Base-by-base conservation (phyloP, 2,888 invertebrate species). In the Apamea epomidion region DNA sequence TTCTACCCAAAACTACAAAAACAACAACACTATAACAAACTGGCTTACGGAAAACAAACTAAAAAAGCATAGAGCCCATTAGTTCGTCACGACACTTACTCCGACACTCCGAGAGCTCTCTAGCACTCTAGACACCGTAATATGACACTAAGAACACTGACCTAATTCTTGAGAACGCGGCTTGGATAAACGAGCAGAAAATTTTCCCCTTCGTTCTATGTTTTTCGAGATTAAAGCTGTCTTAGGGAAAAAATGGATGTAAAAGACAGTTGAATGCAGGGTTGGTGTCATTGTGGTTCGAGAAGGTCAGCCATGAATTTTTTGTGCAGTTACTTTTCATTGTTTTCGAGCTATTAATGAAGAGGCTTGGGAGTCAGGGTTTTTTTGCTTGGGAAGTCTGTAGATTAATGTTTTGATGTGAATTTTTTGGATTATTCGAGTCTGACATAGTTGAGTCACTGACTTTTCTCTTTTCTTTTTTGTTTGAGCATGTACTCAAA, bases 81-180 rank as follows among this genome's bases (percentile, higher is more conserved):
- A 81, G 42, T 67, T 72, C 74, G 77, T 75, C 54, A 76, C 32
- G 71, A 87, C 86, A 85, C 89, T 89, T 69, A 75, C 74, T 62
- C 72, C 54, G 80, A 25, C 80, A 82, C 75, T 73, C 42, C 2
- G 54, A 87, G 84, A 83, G 84, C 80, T 37, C 77, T 86, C 79
- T 48, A 54, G 32, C 32, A 71, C 81, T 83, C 80, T 76, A 81
- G 86, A 83, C 84, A 76, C 89, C 74, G 85, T 88, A 86, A 90
- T 81, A 83, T 67, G 88, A 86, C 87, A 84, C 84, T 89, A 85
- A 85, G 82, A 80, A 71, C 74, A 68, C 76, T 89, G 90, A 88
- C 91, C 91, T 73, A 82, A 86, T 85, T 91, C 74, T 68, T 42
- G 14, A 73, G 71, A 65, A 81, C 37, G 48, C 60, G 65, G 37